These are phyloP conservation scores for Pristionchus mayeri DNA, from an alignment of 2,888 invertebrate genomes.

Conservation along the genomic window DNA sequence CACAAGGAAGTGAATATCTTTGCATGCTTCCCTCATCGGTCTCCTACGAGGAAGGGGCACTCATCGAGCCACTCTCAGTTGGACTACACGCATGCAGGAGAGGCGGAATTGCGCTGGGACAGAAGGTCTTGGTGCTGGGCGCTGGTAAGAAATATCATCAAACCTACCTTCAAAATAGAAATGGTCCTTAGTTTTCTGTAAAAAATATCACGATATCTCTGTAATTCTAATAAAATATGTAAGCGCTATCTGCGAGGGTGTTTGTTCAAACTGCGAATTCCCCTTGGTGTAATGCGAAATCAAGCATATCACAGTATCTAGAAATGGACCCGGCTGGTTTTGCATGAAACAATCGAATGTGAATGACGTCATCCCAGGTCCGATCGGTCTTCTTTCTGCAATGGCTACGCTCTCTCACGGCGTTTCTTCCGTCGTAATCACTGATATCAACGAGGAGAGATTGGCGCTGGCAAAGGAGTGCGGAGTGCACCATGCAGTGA, in stretches of 20 bases:
- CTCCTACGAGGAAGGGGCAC: conserved; percentile 91
- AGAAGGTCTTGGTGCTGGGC: conserved; percentile 77
- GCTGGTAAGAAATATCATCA: conserved; percentile 72
- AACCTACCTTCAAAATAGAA: no score
- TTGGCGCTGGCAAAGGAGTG: conserved; percentile 85
- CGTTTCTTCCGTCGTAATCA: conserved; percentile 40
- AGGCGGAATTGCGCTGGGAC: conserved; percentile 82
- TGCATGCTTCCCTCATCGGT: conserved; percentile 92
- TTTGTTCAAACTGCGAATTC: no score
- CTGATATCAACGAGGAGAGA: conserved; percentile 84
- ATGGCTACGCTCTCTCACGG: conserved; percentile 76
- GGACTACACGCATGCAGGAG: conserved; percentile 93
- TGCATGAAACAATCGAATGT: no score
- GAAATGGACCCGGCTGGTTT: no score
- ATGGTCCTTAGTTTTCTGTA: no score
- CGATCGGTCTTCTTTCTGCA: conserved; percentile 89
- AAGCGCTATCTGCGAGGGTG: no score
- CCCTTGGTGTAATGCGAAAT: no score
- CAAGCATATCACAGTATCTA: no score
- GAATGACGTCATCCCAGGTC: no score
- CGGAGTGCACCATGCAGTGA: conserved; percentile 85
- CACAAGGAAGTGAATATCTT: no score
- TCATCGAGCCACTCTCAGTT: conserved; percentile 92
- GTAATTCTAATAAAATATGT: no score
- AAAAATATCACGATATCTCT: no score